Conservation (phyloP, 2,888 invertebrate species). For the Eilema caniola region DNA sequence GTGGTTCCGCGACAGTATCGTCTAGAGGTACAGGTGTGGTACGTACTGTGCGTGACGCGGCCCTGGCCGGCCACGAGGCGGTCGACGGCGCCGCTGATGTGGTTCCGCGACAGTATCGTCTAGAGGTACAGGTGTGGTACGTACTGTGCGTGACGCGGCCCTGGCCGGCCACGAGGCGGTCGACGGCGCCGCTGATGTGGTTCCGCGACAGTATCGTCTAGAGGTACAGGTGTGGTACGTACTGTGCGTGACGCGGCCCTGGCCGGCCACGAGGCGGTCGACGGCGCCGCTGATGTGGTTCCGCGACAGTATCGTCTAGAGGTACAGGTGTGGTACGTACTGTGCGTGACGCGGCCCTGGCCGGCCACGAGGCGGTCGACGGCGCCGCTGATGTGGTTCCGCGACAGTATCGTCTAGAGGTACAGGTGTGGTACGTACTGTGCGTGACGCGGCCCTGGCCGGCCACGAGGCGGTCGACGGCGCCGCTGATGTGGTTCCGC, state of each 20-base stretch:
- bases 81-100: no score
- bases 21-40: no score
- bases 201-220: no score
- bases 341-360: constrained; percentile 62
- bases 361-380: constrained; percentile 86
- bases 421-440: constrained; percentile 29
- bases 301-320: constrained; percentile 82
- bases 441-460: constrained; percentile 66
- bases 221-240: no score
- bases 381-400: constrained; percentile 86
- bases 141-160: no score
- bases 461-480: constrained; percentile 87
- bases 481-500: constrained; percentile 84
- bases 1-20: no score
- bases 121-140: no score
- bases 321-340: constrained; percentile 28
- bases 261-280: constrained; percentile 84
- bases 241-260: constrained; percentile 62
- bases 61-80: no score
- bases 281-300: constrained; percentile 88
- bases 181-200: no score
- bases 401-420: constrained; percentile 81
- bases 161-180: no score
- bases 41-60: no score
- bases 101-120: no score